A percentile compares a stretch with the other conserved stretches of the same genome.
Evolutionary conservation across 2,797 vertebrate species (phyloP).

Genomic region (Phaenicophaeus curvirostris): DNA sequence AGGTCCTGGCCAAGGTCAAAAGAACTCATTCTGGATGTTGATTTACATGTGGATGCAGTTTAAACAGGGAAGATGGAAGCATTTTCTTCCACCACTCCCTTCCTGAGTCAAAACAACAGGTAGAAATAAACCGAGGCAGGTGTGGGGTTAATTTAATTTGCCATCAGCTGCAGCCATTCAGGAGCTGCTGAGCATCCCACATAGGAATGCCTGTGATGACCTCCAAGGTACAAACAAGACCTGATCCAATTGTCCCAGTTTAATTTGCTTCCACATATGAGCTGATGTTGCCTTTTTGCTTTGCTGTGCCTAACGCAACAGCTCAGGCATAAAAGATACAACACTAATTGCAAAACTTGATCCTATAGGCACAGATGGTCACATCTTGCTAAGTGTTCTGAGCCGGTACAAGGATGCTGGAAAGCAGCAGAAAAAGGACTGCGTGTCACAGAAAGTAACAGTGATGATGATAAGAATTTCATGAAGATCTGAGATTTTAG

Average conservation of each 20-base stretch:
- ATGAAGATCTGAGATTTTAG: neutral
- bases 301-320: neutral
- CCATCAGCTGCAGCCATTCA: neutral
- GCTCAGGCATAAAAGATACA: neutral
- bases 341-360: neutral
- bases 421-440: neutral
- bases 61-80: neutral
- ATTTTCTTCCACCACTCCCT: slow-evolving; percentile 1
- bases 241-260: neutral
- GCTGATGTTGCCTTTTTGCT: neutral
- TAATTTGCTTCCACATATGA: neutral
- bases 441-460: neutral
- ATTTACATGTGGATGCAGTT: neutral
- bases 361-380: neutral
- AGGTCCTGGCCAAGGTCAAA: neutral
- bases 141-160: neutral
- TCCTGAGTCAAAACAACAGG: neutral
- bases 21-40: neutral
- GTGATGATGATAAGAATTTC: neutral
- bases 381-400: neutral
- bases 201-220: neutral
- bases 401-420: rapidly evolving
- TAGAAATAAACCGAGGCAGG: neutral
- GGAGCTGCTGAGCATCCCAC: neutral
- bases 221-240: neutral